phyloP scores from a whole-genome alignment of 1,140 invertebrate genomes.

The Cotesia vestalis region DNA sequence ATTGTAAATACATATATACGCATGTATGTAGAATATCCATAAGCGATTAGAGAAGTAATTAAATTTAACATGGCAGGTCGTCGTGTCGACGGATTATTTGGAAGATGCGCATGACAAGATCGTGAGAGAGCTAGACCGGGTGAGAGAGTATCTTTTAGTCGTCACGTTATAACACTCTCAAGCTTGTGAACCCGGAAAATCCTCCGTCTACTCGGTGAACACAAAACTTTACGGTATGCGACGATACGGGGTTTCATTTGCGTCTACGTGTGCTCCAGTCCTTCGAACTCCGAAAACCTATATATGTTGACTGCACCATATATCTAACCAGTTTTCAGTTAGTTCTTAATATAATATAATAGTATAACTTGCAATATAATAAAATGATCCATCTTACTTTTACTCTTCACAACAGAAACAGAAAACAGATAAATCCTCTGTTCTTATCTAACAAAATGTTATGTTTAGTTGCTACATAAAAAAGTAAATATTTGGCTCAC shows the following conservation, averaged over 20 bases:
- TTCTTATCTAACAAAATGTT: too few relatives aligned
- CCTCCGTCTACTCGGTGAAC: not conserved
- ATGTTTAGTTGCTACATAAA: too few relatives aligned
- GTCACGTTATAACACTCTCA: slow-evolving; percentile 22
- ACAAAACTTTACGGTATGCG: slow-evolving; percentile 9
- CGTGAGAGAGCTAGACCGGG: slow-evolving; percentile 4
- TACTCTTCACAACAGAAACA: too few relatives aligned
- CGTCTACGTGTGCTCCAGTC: not conserved
- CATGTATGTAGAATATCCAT: not conserved
- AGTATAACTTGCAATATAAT: not conserved
- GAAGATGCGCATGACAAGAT: slow-evolving; percentile 16
- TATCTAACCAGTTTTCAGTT: too few relatives aligned
- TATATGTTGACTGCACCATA: too few relatives aligned
- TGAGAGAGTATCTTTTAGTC: slow-evolving; percentile 8
- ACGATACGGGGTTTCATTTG: slow-evolving; percentile 8
- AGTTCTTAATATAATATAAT: not conserved
- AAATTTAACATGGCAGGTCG: slow-evolving; percentile 28
- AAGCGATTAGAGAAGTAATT: slow-evolving; percentile 34
- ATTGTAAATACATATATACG: not conserved
- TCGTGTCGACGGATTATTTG: slow-evolving; percentile 16
- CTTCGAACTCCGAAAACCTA: too few relatives aligned
- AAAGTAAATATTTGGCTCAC: too few relatives aligned
- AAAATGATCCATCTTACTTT: slow-evolving; percentile 1
- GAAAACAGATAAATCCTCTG: too few relatives aligned
- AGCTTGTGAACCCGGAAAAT: slow-evolving; percentile 19